Percentiles rank a stretch among this genome's conserved stretches.
Conservation (phyloP, 1,140 invertebrate species). For the Hestina assimilis region DNA sequence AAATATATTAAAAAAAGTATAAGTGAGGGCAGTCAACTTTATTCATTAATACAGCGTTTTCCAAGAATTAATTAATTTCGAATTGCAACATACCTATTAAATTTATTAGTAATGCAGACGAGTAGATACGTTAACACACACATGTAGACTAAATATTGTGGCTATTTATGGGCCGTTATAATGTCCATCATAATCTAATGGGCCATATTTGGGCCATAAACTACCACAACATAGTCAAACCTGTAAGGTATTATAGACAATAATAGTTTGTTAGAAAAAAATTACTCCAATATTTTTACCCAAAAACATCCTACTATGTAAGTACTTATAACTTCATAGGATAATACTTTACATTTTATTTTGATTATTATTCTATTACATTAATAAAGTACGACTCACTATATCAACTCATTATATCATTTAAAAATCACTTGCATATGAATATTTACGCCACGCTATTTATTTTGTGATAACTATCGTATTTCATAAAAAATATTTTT, state of each 20-base stretch:
- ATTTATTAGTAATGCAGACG: conserved; percentile 32
- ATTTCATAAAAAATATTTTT: not conserved
- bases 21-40: no score
- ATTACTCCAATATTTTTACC: no score
- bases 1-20: no score
- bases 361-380: no score
- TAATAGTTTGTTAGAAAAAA: not conserved
- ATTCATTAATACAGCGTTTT: no score
- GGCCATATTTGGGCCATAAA: conserved; percentile 9
- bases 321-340: not conserved
- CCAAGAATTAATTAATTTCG: no score
- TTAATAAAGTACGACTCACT: no score
- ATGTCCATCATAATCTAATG: not conserved
- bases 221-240: not conserved
- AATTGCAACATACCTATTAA: no score
- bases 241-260: not conserved
- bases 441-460: not conserved
- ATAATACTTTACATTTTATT: no score
- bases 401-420: no score
- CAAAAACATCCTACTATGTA: not conserved
- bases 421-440: not conserved
- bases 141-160: conserved; percentile 40
- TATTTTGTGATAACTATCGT: not conserved
- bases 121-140: conserved; percentile 24
- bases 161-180: conserved; percentile 21